phyloP scores from a whole-genome alignment of 2,113 vertebrate genomes.

The Trogon surrucura region DNA sequence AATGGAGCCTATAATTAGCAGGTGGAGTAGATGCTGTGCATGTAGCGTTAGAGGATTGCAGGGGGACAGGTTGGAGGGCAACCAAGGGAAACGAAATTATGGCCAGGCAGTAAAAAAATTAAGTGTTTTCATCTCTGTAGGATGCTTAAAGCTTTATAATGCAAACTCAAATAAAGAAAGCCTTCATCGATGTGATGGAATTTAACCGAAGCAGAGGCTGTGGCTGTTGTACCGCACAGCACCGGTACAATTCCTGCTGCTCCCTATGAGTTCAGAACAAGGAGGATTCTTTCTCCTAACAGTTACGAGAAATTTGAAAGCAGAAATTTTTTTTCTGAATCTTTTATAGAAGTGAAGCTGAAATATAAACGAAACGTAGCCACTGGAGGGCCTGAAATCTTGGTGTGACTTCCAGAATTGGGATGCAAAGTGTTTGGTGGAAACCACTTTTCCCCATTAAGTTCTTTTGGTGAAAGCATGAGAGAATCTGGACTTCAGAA shows the following conservation, averaged over 20 bases:
- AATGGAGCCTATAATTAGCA: constrained; percentile 50
- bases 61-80: neutral
- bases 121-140: constrained; percentile 20
- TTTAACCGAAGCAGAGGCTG: neutral
- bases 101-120: neutral
- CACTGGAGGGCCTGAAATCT: neutral
- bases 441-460: neutral
- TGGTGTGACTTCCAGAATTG: neutral
- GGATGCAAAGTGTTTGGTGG: neutral
- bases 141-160: constrained; percentile 13
- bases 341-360: neutral
- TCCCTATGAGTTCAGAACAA: neutral
- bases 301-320: neutral
- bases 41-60: neutral
- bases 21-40: neutral
- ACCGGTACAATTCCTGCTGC: neutral
- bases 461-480: neutral
- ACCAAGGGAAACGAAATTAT: neutral
- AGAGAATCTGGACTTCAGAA: too few species aligned
- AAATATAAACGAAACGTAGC: neutral
- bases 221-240: neutral
- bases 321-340: neutral
- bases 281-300: neutral
- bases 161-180: neutral
- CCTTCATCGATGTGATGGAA: neutral